phyloP scores from a whole-genome alignment of 2,888 invertebrate genomes.

The Chironomus tentans region DNA sequence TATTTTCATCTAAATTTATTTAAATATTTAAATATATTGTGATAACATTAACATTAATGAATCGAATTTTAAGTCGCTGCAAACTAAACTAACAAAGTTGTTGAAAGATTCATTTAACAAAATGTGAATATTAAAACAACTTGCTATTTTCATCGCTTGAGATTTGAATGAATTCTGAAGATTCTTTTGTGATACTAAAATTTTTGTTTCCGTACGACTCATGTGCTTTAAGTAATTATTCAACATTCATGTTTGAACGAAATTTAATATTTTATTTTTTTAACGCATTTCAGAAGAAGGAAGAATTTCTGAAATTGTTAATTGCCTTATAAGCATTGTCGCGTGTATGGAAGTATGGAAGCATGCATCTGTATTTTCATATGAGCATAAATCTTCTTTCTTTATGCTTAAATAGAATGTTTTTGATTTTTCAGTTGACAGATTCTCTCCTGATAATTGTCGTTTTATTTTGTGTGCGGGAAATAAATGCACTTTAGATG shows the following conservation, averaged over 20 bases:
- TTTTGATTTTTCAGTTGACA: background rate
- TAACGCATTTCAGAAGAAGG: background rate
- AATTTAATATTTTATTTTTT: constrained; percentile 19
- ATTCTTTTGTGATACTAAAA: no score
- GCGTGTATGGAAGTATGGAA: constrained; percentile 11
- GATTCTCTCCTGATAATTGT: constrained; percentile 9
- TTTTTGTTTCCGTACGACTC: no score
- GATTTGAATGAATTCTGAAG: no score
- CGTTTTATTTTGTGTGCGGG: constrained; percentile 9
- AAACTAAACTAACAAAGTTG: no score
- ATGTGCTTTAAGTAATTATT: no score
- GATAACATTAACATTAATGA: no score
- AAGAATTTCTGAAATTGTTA: background rate
- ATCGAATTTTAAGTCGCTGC: no score
- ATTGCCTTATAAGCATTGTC: constrained; percentile 23
- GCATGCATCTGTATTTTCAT: constrained; percentile 20
- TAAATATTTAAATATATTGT: no score
- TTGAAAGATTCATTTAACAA: no score
- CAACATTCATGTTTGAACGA: background rate
- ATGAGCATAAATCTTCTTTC: constrained; percentile 4
- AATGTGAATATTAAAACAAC: no score
- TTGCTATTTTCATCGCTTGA: no score
- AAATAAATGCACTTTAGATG: constrained; percentile 5
- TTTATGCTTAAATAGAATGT: background rate
- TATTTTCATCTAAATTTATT: no score